Conservation (phyloP, 2,888 invertebrate species). For the Tuberolachnus salignus region DNA sequence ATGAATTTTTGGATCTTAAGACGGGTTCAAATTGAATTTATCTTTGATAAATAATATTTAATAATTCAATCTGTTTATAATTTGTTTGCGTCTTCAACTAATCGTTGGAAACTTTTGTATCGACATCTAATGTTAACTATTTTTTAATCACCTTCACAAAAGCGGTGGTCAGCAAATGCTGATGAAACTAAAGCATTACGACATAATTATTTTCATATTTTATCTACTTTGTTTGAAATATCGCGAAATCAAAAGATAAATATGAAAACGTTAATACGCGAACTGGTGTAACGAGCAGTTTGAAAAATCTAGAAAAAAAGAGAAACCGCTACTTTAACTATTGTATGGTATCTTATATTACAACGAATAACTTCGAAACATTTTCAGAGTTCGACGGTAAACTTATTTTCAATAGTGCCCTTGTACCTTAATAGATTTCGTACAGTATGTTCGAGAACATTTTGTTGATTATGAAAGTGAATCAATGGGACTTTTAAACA, state of each 20-base stretch:
- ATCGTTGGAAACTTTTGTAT: no score
- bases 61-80: no score
- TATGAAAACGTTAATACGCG: background rate
- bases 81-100: no score
- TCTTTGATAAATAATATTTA: no score
- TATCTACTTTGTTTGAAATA: background rate
- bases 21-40: no score
- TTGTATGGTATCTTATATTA: background rate
- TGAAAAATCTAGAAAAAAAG: constrained; percentile 1
- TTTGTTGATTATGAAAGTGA: constrained; percentile 12
- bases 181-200: background rate
- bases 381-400: background rate
- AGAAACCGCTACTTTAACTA: background rate
- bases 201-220: background rate
- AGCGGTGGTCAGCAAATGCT: constrained; percentile 2
- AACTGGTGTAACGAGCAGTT: background rate
- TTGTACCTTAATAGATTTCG: constrained; percentile 10
- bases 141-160: constrained; percentile 1
- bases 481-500: background rate
- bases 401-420: constrained; percentile 7
- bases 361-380: background rate
- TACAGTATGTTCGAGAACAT: constrained; percentile 1
- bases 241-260: constrained; percentile 1
- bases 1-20: no score
- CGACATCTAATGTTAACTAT: constrained; percentile 3